phyloP scores from a whole-genome alignment of 1,140 invertebrate species.

The Heterodera carotae region DNA sequence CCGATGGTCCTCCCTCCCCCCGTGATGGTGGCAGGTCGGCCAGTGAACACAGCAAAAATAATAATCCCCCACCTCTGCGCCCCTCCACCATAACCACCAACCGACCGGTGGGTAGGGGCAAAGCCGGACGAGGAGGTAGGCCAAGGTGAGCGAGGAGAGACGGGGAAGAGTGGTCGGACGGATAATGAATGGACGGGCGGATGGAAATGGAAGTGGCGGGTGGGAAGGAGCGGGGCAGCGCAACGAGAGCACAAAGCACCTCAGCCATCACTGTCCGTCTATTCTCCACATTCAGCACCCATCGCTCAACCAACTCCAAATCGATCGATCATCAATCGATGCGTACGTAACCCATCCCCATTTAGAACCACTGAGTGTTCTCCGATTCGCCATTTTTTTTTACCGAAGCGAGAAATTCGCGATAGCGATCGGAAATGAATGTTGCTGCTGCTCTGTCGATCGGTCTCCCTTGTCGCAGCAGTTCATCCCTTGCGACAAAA shows the following conservation, averaged over 20 bases:
- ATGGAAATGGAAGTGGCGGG: background rate
- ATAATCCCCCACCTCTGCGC: background rate
- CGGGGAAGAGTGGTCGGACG: background rate
- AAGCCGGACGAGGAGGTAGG: constrained; percentile 1
- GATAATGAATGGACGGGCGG: background rate
- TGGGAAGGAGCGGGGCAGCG: background rate
- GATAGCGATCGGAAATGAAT: background rate
- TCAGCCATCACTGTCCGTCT: too few relatives aligned
- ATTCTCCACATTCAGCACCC: background rate
- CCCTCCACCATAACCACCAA: background rate
- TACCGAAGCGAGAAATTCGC: background rate
- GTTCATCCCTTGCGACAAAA: too few relatives aligned
- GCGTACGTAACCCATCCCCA: background rate
- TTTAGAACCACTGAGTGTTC: background rate
- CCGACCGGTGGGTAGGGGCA: background rate
- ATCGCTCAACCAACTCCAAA: background rate
- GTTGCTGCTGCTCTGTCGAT: too few relatives aligned
- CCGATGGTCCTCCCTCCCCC: too few relatives aligned
- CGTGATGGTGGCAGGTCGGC: too few relatives aligned
- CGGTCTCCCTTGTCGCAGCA: too few relatives aligned
- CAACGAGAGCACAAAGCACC: background rate
- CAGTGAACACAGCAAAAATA: background rate
- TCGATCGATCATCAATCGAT: background rate
- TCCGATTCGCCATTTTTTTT: background rate
- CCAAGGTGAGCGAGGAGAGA: background rate